Conservation (phyloP, 2,888 invertebrate species). For the Sesamia inferens region DNA sequence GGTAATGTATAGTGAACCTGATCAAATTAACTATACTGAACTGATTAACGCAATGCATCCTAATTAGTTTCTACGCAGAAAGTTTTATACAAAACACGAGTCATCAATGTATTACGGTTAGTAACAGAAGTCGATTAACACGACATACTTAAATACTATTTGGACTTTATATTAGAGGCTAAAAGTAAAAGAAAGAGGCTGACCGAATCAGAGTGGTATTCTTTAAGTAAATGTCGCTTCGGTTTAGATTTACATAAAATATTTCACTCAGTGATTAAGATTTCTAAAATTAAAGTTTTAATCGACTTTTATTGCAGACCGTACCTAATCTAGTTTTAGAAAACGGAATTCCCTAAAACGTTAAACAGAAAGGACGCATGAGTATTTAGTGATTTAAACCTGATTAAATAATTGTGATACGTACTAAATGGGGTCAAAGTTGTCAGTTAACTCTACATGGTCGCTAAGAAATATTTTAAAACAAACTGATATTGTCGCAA, state of each 20-base stretch:
- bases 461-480: conserved; percentile 80
- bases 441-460: conserved; percentile 82
- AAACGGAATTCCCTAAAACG: conserved; percentile 10
- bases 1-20: background rate
- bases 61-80: background rate
- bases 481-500: conserved; percentile 73
- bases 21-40: conserved; percentile 13
- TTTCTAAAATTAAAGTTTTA: too few species aligned
- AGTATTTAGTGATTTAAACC: conserved; percentile 57
- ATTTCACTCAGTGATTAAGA: too few species aligned
- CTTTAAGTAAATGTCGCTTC: too few species aligned
- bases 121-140: too few species aligned
- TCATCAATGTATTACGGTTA: background rate
- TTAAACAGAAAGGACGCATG: conserved; percentile 31
- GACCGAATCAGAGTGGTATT: too few species aligned
- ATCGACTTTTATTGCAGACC: too few species aligned
- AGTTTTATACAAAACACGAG: background rate
- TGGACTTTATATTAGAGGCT: too few species aligned
- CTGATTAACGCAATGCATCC: conserved; percentile 20
- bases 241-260: too few species aligned
- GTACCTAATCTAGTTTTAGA: too few species aligned
- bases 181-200: too few species aligned
- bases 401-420: conserved; percentile 84
- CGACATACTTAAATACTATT: too few species aligned
- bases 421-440: conserved; percentile 75